phyloP scores from a whole-genome alignment of 2,113 vertebrate genomes.

The Oceanites oceanicus region DNA sequence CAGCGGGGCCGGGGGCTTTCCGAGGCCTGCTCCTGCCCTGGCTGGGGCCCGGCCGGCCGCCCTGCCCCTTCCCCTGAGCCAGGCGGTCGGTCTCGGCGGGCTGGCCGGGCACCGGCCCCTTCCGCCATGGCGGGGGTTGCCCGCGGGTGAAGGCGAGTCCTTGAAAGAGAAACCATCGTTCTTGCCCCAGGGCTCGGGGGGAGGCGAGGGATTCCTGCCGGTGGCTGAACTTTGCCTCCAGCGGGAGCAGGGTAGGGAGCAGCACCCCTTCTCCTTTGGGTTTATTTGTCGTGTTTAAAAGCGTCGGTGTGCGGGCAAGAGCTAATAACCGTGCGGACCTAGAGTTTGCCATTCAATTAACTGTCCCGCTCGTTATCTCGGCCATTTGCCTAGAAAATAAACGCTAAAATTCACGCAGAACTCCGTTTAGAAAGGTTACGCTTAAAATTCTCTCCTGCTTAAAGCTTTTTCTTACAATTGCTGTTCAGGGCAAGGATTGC shows the following conservation, averaged over 20 bases:
- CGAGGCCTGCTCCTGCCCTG: not conserved
- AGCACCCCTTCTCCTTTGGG: not conserved
- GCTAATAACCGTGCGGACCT: rapidly evolving
- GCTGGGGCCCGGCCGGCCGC: not conserved
- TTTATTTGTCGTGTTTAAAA: not conserved
- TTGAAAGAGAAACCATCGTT: too few species aligned
- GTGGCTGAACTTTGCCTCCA: rapidly evolving
- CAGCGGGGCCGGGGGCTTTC: too few species aligned
- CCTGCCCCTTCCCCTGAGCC: too few species aligned
- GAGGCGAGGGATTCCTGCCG: not conserved
- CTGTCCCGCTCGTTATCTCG: rapidly evolving
- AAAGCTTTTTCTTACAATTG: not conserved
- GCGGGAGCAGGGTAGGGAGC: not conserved
- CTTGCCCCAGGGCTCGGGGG: too few species aligned
- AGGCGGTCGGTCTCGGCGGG: not conserved
- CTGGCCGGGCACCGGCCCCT: not conserved
- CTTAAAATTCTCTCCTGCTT: too few species aligned
- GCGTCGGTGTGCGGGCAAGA: not conserved
- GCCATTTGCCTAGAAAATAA: rapidly evolving
- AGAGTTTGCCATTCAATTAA: rapidly evolving
- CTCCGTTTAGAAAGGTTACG: rapidly evolving
- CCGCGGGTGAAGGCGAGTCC: not conserved
- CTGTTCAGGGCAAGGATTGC: not conserved
- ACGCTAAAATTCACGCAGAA: rapidly evolving
- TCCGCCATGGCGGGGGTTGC: too few species aligned